phyloP scores from a whole-genome alignment of 2,888 invertebrate species.

The Electrophaes corylata region DNA sequence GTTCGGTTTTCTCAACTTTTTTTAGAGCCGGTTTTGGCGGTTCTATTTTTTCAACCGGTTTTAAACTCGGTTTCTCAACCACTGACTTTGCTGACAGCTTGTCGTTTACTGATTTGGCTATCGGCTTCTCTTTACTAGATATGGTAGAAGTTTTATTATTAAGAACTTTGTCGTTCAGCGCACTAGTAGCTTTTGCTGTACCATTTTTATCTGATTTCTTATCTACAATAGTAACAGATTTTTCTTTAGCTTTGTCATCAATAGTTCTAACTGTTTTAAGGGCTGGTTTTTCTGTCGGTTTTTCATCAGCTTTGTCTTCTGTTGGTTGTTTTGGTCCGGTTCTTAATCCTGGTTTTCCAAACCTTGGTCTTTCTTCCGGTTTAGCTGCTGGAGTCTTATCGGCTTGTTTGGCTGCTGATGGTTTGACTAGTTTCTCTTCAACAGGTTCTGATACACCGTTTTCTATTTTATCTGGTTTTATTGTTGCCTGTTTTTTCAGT shows the following conservation, averaged over 20 bases:
- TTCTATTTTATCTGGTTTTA: slow-evolving; percentile 67
- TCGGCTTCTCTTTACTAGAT: slow-evolving; percentile 47
- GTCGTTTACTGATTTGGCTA: slow-evolving; percentile 47
- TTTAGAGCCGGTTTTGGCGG: slow-evolving; percentile 29
- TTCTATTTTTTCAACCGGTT: slow-evolving; percentile 32
- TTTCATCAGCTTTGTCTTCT: slow-evolving; percentile 59
- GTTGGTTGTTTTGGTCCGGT: slow-evolving; percentile 38
- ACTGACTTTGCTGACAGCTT: slow-evolving; percentile 43
- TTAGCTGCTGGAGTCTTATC: slow-evolving; percentile 59
- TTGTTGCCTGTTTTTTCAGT: slow-evolving; percentile 75
- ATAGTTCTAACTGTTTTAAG: slow-evolving; percentile 71
- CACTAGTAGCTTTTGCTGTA: slow-evolving; percentile 51
- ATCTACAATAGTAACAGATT: slow-evolving; percentile 74
- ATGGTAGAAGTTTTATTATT: slow-evolving; percentile 43
- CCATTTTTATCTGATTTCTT: slow-evolving; percentile 65
- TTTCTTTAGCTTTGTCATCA: slow-evolving; percentile 75
- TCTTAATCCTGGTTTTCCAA: slow-evolving; percentile 63
- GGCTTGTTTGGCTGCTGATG: slow-evolving; percentile 69
- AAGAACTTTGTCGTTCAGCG: slow-evolving; percentile 48
- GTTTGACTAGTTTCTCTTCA: slow-evolving; percentile 74
- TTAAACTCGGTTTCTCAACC: slow-evolving; percentile 32
- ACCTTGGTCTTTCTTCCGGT: slow-evolving; percentile 69
- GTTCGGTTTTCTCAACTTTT: slow-evolving; percentile 21
- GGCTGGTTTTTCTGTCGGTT: slow-evolving; percentile 61
- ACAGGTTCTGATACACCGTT: slow-evolving; percentile 65